Evolutionary conservation across 1,140 invertebrate species (phyloP).

Genomic region (Stenopsyche tienmushanensis): DNA sequence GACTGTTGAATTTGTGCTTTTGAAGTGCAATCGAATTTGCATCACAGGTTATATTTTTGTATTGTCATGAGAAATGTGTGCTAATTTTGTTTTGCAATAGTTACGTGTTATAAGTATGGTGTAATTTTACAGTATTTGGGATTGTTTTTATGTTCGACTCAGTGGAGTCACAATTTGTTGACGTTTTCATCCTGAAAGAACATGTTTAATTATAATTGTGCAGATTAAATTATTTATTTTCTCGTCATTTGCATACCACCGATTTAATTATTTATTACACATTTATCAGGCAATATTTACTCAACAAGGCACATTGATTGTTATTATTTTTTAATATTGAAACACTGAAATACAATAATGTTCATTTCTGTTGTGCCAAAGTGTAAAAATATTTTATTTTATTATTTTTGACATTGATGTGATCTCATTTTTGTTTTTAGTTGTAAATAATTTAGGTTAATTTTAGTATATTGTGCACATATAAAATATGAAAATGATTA

Average conservation of each 20-base stretch:
- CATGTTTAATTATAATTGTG: constrained; percentile 6
- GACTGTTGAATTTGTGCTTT: constrained; percentile 10
- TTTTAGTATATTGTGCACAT: background rate
- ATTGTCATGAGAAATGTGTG: constrained; percentile 11
- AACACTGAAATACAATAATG: background rate
- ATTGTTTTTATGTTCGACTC: too few species aligned
- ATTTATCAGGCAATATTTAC: background rate
- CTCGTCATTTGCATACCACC: constrained; percentile 22
- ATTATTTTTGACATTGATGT: constrained; percentile 41
- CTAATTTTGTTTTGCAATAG: constrained; percentile 12
- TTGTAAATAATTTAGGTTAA: constrained; percentile 33
- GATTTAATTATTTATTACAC: constrained; percentile 11
- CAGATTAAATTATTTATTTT: constrained; percentile 6
- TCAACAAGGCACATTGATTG: constrained; percentile 14
- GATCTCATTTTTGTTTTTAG: constrained; percentile 42
- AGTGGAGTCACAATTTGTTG: too few species aligned
- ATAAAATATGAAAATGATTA: background rate
- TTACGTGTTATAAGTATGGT: background rate
- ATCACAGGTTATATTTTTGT: constrained; percentile 19
- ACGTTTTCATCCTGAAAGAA: constrained; percentile 7
- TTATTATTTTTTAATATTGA: background rate
- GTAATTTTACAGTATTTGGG: constrained; percentile 1
- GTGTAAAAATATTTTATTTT: constrained; percentile 39
- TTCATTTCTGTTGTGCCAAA: constrained; percentile 40
- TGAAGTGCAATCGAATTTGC: constrained; percentile 14